These are phyloP conservation scores for Torymus auratus DNA, from an alignment of 2,888 invertebrate species.

Conservation along the genomic window DNA sequence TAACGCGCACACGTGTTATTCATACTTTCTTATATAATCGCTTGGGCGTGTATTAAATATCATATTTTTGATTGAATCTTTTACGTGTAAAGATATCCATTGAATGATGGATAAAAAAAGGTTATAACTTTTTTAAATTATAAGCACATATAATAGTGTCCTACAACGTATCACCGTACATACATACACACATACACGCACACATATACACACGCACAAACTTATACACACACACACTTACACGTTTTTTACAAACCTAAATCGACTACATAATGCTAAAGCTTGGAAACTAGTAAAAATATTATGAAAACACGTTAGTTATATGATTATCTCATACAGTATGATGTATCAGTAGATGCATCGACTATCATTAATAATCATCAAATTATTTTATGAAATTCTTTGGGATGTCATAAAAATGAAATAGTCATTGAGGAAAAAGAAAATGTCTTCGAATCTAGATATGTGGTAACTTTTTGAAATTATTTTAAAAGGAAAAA, in stretches of 20 bases:
- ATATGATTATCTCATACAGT: no score
- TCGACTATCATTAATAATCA: no score
- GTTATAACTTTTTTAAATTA: conserved; percentile 47
- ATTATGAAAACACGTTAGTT: not conserved
- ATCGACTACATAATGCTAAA: conserved; percentile 10
- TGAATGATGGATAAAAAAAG: not conserved
- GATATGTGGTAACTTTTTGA: not conserved
- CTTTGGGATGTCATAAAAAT: no score
- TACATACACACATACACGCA: conserved; percentile 21
- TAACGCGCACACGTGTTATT: conserved; percentile 11
- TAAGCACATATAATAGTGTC: conserved; percentile 27
- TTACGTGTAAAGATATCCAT: conserved; percentile 25
- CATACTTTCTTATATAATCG: conserved; percentile 20
- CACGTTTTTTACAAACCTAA: conserved; percentile 16
- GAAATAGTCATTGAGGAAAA: not conserved
- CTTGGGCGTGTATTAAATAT: conserved; percentile 32
- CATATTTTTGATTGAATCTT: conserved; percentile 43
- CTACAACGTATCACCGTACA: conserved; percentile 17
- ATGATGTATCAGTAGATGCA: no score
- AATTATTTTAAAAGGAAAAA: no score
- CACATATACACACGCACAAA: conserved; percentile 21
- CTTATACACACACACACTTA: conserved; percentile 36
- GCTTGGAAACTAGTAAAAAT: conserved; percentile 13
- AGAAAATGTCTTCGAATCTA: no score
- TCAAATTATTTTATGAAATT: no score